Evolutionary conservation across 1,140 invertebrate species (phyloP).

Genomic region (Platorchestia sp.): DNA sequence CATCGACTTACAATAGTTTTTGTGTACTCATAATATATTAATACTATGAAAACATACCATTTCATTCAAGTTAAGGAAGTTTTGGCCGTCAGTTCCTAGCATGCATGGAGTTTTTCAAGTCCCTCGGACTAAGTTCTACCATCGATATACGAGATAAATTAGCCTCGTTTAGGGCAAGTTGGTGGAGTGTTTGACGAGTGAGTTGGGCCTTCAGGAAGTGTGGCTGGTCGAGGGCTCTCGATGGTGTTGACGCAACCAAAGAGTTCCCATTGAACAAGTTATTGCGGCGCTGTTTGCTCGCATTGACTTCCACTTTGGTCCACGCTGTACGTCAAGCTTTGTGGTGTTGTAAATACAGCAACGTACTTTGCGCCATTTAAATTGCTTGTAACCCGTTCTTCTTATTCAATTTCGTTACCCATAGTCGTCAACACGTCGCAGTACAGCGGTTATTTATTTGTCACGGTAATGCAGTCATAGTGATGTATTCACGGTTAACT

Average conservation of each 20-base stretch:
- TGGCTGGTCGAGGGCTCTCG: not conserved
- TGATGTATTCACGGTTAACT: too few species aligned
- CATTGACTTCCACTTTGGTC: not conserved
- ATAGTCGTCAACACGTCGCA: too few species aligned
- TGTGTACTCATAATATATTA: too few species aligned
- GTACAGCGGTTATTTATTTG: too few species aligned
- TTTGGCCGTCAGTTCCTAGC: not conserved
- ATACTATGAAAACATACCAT: too few species aligned
- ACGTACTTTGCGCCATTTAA: too few species aligned
- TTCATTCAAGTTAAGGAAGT: too few species aligned
- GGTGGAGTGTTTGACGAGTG: not conserved
- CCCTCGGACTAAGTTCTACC: not conserved
- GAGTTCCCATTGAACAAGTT: constrained; percentile 7
- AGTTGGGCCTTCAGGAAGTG: not conserved
- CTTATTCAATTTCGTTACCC: too few species aligned
- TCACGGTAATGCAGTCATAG: too few species aligned
- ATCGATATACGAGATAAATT: not conserved
- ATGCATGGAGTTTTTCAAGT: not conserved
- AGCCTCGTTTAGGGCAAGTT: not conserved
- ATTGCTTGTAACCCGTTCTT: too few species aligned
- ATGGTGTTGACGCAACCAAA: not conserved
- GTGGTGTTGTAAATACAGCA: not conserved
- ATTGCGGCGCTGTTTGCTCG: not conserved
- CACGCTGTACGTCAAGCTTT: not conserved
- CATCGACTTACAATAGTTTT: too few species aligned